These are phyloP conservation scores for Bombus fervidus DNA, from an alignment of 1,140 invertebrate genomes.

Conservation along the genomic window DNA sequence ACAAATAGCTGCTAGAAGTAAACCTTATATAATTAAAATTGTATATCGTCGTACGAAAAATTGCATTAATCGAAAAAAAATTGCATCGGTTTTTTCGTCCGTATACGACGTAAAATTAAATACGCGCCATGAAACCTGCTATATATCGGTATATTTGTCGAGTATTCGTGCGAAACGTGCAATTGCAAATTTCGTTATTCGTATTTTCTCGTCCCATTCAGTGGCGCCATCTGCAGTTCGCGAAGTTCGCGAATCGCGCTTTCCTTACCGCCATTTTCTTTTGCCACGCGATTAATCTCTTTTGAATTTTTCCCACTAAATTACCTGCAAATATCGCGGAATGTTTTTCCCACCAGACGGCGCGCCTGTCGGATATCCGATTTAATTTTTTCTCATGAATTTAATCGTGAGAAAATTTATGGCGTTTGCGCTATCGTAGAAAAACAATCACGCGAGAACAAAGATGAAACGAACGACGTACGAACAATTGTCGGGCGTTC, in stretches of 20 bases:
- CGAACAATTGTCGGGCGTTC: neutral
- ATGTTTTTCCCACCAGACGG: neutral
- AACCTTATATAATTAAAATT: rapidly evolving
- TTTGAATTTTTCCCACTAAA: neutral
- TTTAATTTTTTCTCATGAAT: neutral
- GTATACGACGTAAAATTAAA: neutral
- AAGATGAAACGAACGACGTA: too few species aligned
- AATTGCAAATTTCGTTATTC: conserved; percentile 16
- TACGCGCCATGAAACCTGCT: rapidly evolving
- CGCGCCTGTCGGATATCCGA: neutral
- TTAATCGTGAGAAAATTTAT: neutral
- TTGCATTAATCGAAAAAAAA: neutral
- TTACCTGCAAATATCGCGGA: neutral
- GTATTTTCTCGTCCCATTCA: conserved; percentile 36
- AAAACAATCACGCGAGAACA: too few species aligned
- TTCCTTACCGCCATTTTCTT: conserved; percentile 64
- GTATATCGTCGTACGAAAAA: too few species aligned
- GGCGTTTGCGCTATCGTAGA: too few species aligned
- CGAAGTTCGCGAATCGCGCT: conserved; percentile 28
- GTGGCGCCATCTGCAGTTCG: conserved; percentile 65
- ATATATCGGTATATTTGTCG: neutral
- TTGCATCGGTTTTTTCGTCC: too few species aligned
- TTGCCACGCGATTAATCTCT: conserved; percentile 16
- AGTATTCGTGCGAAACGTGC: neutral
- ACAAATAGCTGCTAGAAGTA: too few species aligned